A percentile compares a stretch with the other conserved stretches of the same genome.
Evolutionary conservation across 1,140 invertebrate genomes (phyloP).

Genomic region (Idris sp.): DNA sequence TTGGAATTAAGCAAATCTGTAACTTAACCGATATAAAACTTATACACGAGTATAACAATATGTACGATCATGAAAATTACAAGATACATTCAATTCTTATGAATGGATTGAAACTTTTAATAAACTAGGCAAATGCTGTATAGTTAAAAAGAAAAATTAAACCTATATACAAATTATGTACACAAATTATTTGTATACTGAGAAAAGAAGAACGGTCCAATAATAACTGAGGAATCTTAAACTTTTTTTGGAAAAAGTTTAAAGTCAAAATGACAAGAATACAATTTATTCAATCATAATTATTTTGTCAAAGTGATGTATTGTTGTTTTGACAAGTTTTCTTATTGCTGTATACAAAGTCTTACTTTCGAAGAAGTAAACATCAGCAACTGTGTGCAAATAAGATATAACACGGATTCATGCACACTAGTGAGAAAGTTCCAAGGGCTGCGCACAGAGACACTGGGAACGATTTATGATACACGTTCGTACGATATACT

Average conservation of each 20-base stretch:
- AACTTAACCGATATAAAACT: not conserved
- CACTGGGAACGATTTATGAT: conserved; percentile 60
- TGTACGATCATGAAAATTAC: no score
- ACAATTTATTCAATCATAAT: conserved; percentile 39
- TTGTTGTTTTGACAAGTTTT: conserved; percentile 43
- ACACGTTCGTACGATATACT: conserved; percentile 52
- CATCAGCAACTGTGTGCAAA: conserved; percentile 58
- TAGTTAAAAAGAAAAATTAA: no score
- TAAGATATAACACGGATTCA: conserved; percentile 59
- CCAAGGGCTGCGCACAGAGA: conserved; percentile 59
- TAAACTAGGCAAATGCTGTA: no score
- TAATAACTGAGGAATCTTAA: no score
- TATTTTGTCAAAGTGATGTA: conserved; percentile 45
- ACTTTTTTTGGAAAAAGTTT: no score
- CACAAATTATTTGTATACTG: no score
- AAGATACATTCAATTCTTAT: no score
- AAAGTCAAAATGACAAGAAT: conserved; percentile 1
- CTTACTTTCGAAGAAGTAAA: conserved; percentile 49
- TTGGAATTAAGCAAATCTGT: conserved; percentile 9
- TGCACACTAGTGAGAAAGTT: conserved; percentile 56
- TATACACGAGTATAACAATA: no score
- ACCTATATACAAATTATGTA: no score
- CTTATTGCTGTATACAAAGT: conserved; percentile 40
- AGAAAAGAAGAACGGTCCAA: no score
- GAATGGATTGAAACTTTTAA: no score